Conservation (phyloP, 1,140 invertebrate genomes). For the Prorops nasuta region DNA sequence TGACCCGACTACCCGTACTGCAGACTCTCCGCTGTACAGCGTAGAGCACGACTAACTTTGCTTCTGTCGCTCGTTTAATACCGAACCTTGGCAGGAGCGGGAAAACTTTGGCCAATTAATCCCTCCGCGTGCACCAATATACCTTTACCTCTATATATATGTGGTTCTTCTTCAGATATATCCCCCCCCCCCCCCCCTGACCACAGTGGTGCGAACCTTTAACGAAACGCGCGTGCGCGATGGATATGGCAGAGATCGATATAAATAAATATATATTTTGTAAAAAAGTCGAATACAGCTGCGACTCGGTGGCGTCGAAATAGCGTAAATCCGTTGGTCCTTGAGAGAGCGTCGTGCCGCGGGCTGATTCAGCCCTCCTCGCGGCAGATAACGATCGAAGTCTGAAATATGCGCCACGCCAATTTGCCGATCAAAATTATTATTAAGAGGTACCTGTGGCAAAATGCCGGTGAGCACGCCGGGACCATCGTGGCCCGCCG, state of each 20-base stretch:
- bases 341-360: conserved; percentile 14
- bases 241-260: background rate
- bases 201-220: background rate
- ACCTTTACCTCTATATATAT: background rate
- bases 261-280: background rate
- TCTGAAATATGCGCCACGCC: conserved; percentile 50
- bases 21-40: background rate
- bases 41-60: background rate
- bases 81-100: too few relatives aligned
- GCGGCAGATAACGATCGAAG: conserved; percentile 48
- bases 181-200: too few relatives aligned
- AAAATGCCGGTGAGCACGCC: too few relatives aligned
- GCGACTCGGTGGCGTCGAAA: too few relatives aligned
- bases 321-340: too few relatives aligned
- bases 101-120: background rate
- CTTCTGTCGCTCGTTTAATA: too few relatives aligned
- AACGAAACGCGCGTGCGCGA: background rate
- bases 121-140: background rate
- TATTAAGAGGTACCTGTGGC: conserved; percentile 51
- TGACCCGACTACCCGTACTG: background rate
- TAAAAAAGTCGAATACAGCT: too few relatives aligned
- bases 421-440: conserved; percentile 56
- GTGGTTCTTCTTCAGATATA: too few relatives aligned
- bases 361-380: conserved; percentile 10
- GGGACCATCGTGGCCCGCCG: too few relatives aligned